Conservation (phyloP, 2,888 invertebrate species). For the Calliphora vomitoria region DNA sequence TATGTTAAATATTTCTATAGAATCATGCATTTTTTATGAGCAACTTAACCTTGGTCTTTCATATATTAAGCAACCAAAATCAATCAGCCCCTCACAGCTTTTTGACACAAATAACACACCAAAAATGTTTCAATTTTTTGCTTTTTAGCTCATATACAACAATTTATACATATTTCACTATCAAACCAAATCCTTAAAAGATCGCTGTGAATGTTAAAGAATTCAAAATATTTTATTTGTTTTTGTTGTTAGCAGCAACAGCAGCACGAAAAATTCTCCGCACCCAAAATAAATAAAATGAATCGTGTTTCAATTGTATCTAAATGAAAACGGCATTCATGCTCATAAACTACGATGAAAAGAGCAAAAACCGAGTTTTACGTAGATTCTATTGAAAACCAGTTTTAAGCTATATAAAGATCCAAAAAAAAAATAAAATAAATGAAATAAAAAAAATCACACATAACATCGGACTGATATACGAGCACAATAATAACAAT, state of each 20-base stretch:
- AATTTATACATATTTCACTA: background rate
- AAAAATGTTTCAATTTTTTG: background rate
- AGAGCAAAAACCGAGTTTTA: conserved; percentile 1
- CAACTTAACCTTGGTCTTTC: conserved; percentile 32
- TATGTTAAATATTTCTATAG: background rate
- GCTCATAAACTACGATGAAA: conserved; percentile 6
- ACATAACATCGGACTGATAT: conserved; percentile 9
- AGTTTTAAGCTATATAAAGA: conserved; percentile 54
- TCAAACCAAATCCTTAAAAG: conserved; percentile 20
- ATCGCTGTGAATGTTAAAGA: conserved; percentile 37
- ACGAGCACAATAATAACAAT: background rate
- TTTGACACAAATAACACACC: conserved; percentile 18
- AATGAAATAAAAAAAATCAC: conserved; percentile 25
- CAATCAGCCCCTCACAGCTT: conserved; percentile 1
- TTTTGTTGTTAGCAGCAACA: conserved; percentile 40
- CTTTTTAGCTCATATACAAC: background rate
- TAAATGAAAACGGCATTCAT: conserved; percentile 38
- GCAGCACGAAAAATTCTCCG: conserved; percentile 8
- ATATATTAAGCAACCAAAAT: background rate
- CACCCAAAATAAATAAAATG: conserved; percentile 46
- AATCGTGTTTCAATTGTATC: conserved; percentile 15
- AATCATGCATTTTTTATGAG: background rate
- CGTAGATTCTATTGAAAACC: conserved; percentile 54
- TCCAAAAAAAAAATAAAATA: conserved; percentile 21
- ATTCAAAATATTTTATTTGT: conserved; percentile 56